phyloP scores from a whole-genome alignment of 2,888 invertebrate genomes.

The Drosophila vallismaia region DNA sequence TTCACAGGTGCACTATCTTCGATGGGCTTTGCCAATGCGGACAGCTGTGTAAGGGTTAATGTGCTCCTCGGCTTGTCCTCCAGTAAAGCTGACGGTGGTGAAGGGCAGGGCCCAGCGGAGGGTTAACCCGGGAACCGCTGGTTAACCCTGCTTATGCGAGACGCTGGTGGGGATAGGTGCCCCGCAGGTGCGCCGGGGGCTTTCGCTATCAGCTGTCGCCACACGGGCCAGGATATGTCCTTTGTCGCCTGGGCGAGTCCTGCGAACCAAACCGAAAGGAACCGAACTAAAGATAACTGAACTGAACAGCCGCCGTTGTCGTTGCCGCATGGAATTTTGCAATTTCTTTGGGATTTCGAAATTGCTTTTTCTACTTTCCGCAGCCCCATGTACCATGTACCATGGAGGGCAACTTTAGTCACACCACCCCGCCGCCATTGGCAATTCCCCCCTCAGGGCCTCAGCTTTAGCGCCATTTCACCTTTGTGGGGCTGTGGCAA shows the following conservation, averaged over 20 bases:
- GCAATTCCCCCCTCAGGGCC: slow-evolving; percentile 33
- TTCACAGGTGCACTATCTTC: background rate
- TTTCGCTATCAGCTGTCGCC: slow-evolving; percentile 54
- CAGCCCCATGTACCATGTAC: slow-evolving; percentile 32
- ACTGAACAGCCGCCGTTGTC: slow-evolving; percentile 36
- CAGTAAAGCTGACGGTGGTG: background rate
- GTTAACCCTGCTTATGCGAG: slow-evolving; percentile 66
- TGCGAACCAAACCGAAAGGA: slow-evolving; percentile 16
- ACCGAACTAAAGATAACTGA: slow-evolving; percentile 23
- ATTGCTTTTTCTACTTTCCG: slow-evolving; percentile 80
- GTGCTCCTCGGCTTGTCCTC: background rate
- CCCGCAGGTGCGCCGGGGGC: slow-evolving; percentile 53
- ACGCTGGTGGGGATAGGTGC: slow-evolving; percentile 6
- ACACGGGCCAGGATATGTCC: slow-evolving; percentile 48
- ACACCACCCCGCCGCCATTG: slow-evolving; percentile 8
- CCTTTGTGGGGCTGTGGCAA: slow-evolving; percentile 48
- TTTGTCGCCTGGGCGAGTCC: slow-evolving; percentile 40
- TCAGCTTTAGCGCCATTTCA: slow-evolving; percentile 51
- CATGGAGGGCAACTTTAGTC: background rate
- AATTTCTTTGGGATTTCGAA: slow-evolving; percentile 80
- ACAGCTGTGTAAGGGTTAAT: background rate
- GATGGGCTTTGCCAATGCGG: background rate
- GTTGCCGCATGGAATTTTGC: slow-evolving; percentile 78
- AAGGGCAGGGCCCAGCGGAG: slow-evolving; percentile 3
- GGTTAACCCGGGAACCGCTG: slow-evolving; percentile 67